Percentiles rank a stretch among this genome's conserved stretches.
Conservation (phyloP, 2,888 invertebrate genomes). For the Patella pellucida region DNA sequence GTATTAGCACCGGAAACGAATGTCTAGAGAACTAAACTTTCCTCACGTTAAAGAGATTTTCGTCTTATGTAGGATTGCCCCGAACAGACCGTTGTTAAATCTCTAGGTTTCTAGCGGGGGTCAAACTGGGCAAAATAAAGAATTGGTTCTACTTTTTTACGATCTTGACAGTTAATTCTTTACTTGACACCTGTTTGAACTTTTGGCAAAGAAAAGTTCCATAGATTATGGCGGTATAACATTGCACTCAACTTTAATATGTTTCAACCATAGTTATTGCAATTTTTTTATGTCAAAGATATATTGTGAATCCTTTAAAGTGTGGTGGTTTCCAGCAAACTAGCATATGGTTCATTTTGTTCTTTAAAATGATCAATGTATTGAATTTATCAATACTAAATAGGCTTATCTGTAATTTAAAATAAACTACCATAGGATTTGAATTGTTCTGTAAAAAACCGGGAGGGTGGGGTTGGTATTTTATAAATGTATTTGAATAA, state of each 20-base stretch:
- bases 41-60: conserved; percentile 1
- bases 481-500: too few relatives aligned
- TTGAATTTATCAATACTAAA: too few relatives aligned
- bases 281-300: not conserved
- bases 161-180: not conserved
- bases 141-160: not conserved
- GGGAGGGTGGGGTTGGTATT: too few relatives aligned
- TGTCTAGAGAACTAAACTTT: not conserved
- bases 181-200: conserved; percentile 8
- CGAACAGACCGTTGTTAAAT: not conserved
- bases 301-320: too few relatives aligned
- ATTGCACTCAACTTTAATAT: not conserved
- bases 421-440: too few relatives aligned
- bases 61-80: conserved; percentile 7
- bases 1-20: conserved; percentile 8
- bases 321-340: too few relatives aligned
- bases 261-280: not conserved
- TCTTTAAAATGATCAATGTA: too few relatives aligned
- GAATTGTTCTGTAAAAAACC: too few relatives aligned
- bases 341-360: too few relatives aligned
- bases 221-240: not conserved
- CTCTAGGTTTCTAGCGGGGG: not conserved
- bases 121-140: conserved; percentile 3
- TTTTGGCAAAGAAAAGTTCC: conserved; percentile 4
- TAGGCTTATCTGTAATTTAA: too few relatives aligned